Percentiles rank a stretch among this genome's conserved stretches.
Conservation (phyloP, 30 jellyfish, hydroid and myxozoan genomes). For the Cassiopea xamachana region DNA sequence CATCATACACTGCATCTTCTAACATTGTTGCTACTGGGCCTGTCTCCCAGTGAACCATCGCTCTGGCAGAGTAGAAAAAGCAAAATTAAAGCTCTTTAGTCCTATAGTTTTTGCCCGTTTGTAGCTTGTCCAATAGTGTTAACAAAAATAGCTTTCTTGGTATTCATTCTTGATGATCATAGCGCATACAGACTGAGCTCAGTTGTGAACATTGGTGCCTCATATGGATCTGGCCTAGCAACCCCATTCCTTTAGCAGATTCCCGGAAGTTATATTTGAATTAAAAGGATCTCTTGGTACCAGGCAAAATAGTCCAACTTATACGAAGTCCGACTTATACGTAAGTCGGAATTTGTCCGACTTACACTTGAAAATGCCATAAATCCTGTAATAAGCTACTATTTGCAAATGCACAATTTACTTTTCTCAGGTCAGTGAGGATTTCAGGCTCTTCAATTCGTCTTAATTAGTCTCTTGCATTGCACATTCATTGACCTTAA, state of each 20-base stretch:
- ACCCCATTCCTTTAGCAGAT: not conserved
- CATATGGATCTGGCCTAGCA: not conserved
- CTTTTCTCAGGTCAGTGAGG: too few species aligned
- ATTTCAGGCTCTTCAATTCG: too few species aligned
- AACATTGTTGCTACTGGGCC: not conserved
- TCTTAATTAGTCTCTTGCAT: too few species aligned
- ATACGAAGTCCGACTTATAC: too few species aligned
- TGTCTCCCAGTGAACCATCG: not conserved
- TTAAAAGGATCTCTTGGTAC: too few species aligned
- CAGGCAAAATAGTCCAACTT: too few species aligned
- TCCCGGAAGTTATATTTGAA: not conserved
- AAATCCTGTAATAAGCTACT: too few species aligned
- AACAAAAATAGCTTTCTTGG: not conserved
- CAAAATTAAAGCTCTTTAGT: not conserved
- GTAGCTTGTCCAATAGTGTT: not conserved
- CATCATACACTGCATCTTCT: not conserved
- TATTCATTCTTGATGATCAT: not conserved
- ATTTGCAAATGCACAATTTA: too few species aligned
- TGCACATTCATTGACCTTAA: too few species aligned
- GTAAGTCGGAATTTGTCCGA: too few species aligned
- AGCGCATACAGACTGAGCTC: not conserved
- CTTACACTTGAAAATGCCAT: too few species aligned
- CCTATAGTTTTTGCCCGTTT: not conserved
- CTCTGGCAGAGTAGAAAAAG: not conserved
- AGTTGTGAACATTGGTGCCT: not conserved